Base-by-base conservation (phyloP, 2,113 vertebrate genomes). In the Scomber scombrus region DNA sequence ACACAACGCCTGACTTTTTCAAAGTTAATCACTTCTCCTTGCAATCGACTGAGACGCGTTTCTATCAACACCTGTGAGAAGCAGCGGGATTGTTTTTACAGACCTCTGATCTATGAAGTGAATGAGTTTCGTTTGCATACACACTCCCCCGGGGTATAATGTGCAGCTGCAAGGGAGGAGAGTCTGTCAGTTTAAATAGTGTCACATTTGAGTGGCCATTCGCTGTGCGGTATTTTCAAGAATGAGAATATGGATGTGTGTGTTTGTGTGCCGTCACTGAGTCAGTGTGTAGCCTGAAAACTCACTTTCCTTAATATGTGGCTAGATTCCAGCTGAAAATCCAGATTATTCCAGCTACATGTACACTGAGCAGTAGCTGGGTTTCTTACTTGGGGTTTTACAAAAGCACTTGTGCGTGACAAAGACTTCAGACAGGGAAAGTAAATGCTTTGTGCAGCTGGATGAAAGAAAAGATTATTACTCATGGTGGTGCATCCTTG, bases 131-230 rank as follows among this genome's bases (percentile, higher is more conserved):
- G 84, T 86, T 91, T 89, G 89, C 82, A 84, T 86, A 78, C 81
- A 43, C 64, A 12, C 64, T 78, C 80, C 74, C 80, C 55, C 76
- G 1, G 60, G 83, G 74, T 45, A 15, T 23, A 47, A 23, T 18
- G n/a, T 50, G 73, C 92, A 92, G 89, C 85, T 86, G 87, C 72
- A 71, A 21, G 65, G 90, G 87, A 77, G 89, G 81, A 75, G 84
- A 45, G 47, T 19, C 47, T 86, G 88, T 91, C 90, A 85, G 15
- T 61, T 88, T 85, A 76, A 71, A 90, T 87, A 82, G 46, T 46
- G 71, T 74, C 76, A 84, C 78, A 76, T 84, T 81, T 84, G 21
- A 58, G 23, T 19, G 71, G 65, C 55, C 68, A 86, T 81, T 81
- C 81, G 77, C 23, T 51, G 56, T 43, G n/a, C 47, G 74, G 46